Evolutionary conservation across 2,797 vertebrate genomes (phyloP).

Genomic region (Eutrigla gurnardus): DNA sequence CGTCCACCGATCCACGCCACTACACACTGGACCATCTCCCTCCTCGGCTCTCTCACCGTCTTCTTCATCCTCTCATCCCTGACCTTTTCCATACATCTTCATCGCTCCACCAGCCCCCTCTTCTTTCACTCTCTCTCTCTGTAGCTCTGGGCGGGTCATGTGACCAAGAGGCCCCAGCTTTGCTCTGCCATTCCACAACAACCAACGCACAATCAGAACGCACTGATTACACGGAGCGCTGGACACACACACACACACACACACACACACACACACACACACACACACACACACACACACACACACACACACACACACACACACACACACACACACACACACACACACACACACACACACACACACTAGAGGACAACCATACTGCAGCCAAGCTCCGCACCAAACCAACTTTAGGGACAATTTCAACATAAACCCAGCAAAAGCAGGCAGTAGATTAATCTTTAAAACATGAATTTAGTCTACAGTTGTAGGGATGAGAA

Average conservation of each 20-base stretch:
- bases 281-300: too few relatives aligned
- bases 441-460: background rate
- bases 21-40: background rate
- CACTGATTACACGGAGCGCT: conserved; percentile 26
- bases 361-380: too few relatives aligned
- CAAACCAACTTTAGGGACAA: background rate
- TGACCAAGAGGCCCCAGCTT: conserved; percentile 46
- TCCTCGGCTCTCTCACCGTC: background rate
- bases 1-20: too few relatives aligned
- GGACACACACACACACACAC: conserved; percentile 17
- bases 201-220: conserved; percentile 14
- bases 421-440: conserved; percentile 1
- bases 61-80: background rate
- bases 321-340: conserved; percentile 22
- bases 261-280: too few relatives aligned
- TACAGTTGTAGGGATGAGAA: too few relatives aligned
- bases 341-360: too few relatives aligned
- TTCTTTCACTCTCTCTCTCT: background rate
- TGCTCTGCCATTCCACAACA: conserved; percentile 33
- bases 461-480: too few relatives aligned
- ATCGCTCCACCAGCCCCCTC: background rate
- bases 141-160: conserved; percentile 32
- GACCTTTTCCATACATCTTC: conserved; percentile 14
- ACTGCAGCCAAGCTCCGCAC: conserved; percentile 3
- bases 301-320: background rate